These are phyloP conservation scores for Pseudopodoces humilis DNA, from an alignment of 2,113 vertebrate species.

Conservation along the genomic window DNA sequence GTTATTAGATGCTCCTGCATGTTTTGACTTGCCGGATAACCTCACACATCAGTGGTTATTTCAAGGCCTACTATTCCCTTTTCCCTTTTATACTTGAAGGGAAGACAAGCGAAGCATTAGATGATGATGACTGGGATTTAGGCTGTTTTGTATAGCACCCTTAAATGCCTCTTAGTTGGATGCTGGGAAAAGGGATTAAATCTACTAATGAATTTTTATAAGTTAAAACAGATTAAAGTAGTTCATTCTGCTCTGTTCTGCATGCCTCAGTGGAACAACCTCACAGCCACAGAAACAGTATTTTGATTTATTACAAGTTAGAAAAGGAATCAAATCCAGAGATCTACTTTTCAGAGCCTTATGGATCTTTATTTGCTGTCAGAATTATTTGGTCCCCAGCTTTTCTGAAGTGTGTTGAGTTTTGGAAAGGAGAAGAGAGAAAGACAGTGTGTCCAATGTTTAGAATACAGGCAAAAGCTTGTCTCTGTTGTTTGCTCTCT, in stretches of 20 bases:
- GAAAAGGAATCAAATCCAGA: background rate
- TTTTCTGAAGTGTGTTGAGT: background rate
- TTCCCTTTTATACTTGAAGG: background rate
- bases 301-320: background rate
- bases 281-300: background rate
- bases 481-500: background rate
- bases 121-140: background rate
- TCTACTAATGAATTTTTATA: constrained; percentile 15
- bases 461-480: background rate
- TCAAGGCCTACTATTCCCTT: background rate
- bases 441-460: background rate
- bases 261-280: background rate
- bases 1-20: constrained; percentile 7
- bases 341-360: background rate
- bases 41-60: background rate
- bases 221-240: background rate
- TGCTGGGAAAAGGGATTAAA: background rate
- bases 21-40: constrained; percentile 10
- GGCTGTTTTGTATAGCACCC: background rate
- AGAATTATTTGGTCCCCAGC: background rate
- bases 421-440: background rate
- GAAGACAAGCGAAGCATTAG: background rate
- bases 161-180: background rate
- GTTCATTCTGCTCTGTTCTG: background rate
- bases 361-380: background rate